Conservation (phyloP, 1,140 invertebrate genomes). For the Cardiocondyla obscurior region DNA sequence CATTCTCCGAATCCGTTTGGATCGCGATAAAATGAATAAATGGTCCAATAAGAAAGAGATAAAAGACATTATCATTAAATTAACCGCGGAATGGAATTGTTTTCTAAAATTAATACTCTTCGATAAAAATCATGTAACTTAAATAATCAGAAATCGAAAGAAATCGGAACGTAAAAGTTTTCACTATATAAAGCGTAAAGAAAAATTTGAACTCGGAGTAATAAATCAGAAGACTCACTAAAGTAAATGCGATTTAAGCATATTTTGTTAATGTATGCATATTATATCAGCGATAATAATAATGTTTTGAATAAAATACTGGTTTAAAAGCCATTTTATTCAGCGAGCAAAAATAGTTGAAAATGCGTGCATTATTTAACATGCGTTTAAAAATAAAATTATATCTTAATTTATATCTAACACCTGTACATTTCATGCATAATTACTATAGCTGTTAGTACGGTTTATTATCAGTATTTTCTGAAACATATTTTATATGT, state of each 20-base stretch:
- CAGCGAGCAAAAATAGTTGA: neutral
- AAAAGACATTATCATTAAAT: neutral
- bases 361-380: neutral
- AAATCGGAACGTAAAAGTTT: no score
- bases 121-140: neutral
- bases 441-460: neutral
- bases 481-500: neutral
- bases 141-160: neutral
- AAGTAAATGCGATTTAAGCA: slow-evolving; percentile 2
- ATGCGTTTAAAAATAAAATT: neutral
- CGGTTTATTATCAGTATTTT: neutral
- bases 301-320: neutral
- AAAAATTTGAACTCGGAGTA: neutral
- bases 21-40: slow-evolving; percentile 4
- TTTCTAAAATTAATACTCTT: neutral
- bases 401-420: neutral
- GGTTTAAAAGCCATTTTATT: neutral
- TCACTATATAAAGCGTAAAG: neutral
- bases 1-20: neutral
- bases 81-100: neutral
- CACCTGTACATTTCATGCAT: neutral
- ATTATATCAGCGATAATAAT: neutral
- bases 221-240: slow-evolving; percentile 19
- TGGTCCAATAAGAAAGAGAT: neutral
- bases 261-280: slow-evolving; percentile 6